Conservation (phyloP, 2,888 invertebrate species). For the Xestia sexstrigata region DNA sequence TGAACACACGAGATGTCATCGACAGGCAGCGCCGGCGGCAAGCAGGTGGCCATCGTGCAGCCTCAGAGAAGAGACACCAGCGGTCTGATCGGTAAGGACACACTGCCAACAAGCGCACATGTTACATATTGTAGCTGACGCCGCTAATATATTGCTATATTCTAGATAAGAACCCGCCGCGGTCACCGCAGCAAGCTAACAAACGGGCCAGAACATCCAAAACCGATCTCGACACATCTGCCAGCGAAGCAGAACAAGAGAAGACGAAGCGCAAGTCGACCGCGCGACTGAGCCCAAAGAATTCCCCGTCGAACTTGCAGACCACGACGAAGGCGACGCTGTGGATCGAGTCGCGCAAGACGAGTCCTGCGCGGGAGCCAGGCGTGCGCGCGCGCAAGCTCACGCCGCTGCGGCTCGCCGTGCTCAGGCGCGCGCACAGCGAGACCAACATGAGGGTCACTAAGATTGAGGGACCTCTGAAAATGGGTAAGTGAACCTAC, state of each 20-base stretch:
- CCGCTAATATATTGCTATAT: not conserved
- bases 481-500: constrained; percentile 72
- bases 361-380: no score
- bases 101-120: not conserved
- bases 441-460: constrained; percentile 67
- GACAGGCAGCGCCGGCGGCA: constrained; percentile 75
- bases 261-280: constrained; percentile 50
- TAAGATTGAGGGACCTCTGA: constrained; percentile 79
- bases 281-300: constrained; percentile 40
- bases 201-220: constrained; percentile 55
- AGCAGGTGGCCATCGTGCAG: constrained; percentile 88
- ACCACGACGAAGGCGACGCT: constrained; percentile 79
- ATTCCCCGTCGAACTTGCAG: constrained; percentile 33
- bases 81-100: constrained; percentile 74
- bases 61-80: constrained; percentile 82
- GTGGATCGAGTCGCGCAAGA: constrained; percentile 84
- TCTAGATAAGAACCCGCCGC: constrained; percentile 39
- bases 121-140: not conserved
- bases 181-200: constrained; percentile 34
- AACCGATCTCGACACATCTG: constrained; percentile 49
- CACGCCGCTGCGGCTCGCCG: constrained; percentile 72
- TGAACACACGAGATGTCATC: constrained; percentile 11
- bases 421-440: constrained; percentile 72
- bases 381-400: no score
- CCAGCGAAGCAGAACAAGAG: constrained; percentile 47